These are phyloP conservation scores for Globia sparganii DNA, from an alignment of 2,888 invertebrate genomes.

Conservation along the genomic window DNA sequence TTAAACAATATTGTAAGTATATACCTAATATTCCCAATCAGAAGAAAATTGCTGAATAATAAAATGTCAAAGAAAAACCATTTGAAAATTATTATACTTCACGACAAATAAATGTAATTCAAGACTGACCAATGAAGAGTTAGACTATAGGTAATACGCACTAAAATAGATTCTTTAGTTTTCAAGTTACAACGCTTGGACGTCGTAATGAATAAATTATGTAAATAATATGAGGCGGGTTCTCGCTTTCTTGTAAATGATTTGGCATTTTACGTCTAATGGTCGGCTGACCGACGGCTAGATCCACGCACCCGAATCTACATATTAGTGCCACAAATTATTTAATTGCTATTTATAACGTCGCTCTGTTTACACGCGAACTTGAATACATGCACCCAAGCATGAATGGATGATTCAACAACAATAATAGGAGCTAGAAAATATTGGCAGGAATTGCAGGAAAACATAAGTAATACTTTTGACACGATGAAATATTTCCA, in stretches of 20 bases:
- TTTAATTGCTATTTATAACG: slow-evolving; percentile 83
- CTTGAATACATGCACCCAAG: slow-evolving; percentile 45
- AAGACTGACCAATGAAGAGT: neutral
- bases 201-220: slow-evolving; percentile 86
- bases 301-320: slow-evolving; percentile 79
- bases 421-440: slow-evolving; percentile 8
- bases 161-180: slow-evolving; percentile 33
- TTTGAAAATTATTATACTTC: neutral
- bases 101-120: slow-evolving; percentile 19
- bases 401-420: slow-evolving; percentile 43
- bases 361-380: slow-evolving; percentile 76
- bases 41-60: too few species aligned
- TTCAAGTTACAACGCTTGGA: slow-evolving; percentile 73
- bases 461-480: neutral
- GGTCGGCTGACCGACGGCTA: slow-evolving; percentile 70
- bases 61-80: neutral
- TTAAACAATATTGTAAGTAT: neutral
- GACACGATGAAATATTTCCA: slow-evolving; percentile 14
- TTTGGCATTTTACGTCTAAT: slow-evolving; percentile 87
- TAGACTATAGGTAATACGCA: neutral
- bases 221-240: slow-evolving; percentile 87
- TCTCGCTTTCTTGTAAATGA: slow-evolving; percentile 89
- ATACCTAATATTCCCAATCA: neutral
- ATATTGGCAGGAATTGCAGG: neutral
- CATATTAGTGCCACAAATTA: slow-evolving; percentile 84